Conservation (phyloP, 2,113 vertebrate genomes). For the Vimba vimba region DNA sequence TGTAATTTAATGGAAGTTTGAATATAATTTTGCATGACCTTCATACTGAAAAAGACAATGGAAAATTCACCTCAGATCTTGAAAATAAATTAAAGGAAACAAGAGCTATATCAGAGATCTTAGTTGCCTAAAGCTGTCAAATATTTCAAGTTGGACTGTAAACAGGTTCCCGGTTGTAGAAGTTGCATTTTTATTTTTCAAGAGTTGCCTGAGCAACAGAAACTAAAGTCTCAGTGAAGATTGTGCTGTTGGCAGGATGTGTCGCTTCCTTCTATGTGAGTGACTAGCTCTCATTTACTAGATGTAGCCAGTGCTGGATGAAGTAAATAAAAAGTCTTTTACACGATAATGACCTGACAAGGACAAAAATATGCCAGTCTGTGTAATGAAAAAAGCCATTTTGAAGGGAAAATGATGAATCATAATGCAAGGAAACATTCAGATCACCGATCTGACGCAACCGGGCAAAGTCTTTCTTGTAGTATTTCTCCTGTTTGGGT, state of each 20-base stretch:
- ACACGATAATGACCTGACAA: neutral
- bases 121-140: neutral
- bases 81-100: too few species aligned
- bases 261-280: neutral
- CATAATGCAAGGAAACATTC: neutral
- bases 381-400: neutral
- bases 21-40: too few species aligned
- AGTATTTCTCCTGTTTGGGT: conserved; percentile 4
- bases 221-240: neutral
- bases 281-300: neutral
- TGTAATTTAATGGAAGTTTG: too few species aligned
- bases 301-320: neutral
- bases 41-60: too few species aligned
- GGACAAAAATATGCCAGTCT: too few species aligned
- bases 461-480: neutral
- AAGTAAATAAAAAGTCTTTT: neutral
- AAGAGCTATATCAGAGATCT: neutral
- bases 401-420: neutral
- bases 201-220: neutral
- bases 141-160: neutral
- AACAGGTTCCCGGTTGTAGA: neutral
- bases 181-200: neutral
- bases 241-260: neutral
- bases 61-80: too few species aligned
- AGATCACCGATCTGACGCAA: neutral